These are phyloP conservation scores for Himalopsyche tibetana DNA, from an alignment of 2,888 invertebrate species.

Conservation along the genomic window DNA sequence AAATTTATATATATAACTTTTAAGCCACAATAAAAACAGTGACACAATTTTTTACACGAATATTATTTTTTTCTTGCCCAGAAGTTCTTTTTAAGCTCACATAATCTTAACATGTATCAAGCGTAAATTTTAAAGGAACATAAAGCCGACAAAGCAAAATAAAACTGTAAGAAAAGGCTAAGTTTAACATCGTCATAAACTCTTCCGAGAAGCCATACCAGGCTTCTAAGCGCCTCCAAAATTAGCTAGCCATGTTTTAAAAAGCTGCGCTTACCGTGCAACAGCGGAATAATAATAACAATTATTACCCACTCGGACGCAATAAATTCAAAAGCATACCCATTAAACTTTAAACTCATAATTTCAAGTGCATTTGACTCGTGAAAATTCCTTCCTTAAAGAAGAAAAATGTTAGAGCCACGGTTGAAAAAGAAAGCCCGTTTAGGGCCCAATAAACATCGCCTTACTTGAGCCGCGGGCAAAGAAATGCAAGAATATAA, in stretches of 20 bases:
- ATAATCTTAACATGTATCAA: conserved; percentile 1
- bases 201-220: conserved; percentile 4
- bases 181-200: conserved; percentile 23
- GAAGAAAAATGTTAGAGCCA: background rate
- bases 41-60: no score
- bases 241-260: background rate
- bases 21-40: no score
- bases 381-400: background rate
- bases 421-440: background rate
- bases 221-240: background rate
- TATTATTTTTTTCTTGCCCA: background rate
- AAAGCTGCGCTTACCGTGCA: conserved; percentile 37
- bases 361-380: conserved; percentile 48
- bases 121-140: conserved; percentile 21
- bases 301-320: conserved; percentile 15
- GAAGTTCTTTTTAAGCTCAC: background rate
- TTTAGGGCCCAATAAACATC: conserved; percentile 51
- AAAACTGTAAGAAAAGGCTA: conserved; percentile 1
- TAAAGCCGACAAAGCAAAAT: conserved; percentile 24
- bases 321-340: conserved; percentile 30
- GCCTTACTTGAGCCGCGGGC: conserved; percentile 39
- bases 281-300: conserved; percentile 1
- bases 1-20: no score
- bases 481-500: conserved; percentile 39
- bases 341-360: conserved; percentile 36